Evolutionary conservation across 1,140 invertebrate species (phyloP).

Genomic region (Philopotamus ludificatus): DNA sequence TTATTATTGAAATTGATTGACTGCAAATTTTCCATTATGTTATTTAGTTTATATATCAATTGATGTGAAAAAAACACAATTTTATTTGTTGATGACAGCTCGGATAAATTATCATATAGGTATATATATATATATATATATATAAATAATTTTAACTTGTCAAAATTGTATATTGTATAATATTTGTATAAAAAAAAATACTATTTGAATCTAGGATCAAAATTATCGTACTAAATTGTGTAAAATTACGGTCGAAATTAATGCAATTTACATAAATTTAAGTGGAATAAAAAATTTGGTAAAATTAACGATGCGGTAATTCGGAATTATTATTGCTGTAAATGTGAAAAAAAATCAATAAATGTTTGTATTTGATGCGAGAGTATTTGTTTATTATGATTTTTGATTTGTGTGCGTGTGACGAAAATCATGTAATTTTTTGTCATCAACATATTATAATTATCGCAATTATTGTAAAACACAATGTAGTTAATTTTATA

Average conservation of each 20-base stretch:
- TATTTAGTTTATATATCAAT: constrained; percentile 33
- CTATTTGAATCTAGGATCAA: constrained; percentile 38
- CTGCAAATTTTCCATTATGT: constrained; percentile 30
- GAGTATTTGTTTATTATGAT: constrained; percentile 2
- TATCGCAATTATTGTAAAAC: constrained; percentile 15
- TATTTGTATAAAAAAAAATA: constrained; percentile 35
- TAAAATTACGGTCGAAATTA: constrained; percentile 26
- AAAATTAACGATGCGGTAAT: constrained; percentile 14
- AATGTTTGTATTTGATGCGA: constrained; percentile 17
- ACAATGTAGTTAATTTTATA: constrained; percentile 35
- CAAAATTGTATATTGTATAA: constrained; percentile 24
- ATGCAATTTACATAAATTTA: constrained; percentile 19
- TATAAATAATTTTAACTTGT: not conserved
- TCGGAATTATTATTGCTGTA: too few species aligned
- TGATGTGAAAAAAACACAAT: constrained; percentile 14
- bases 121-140: too few species aligned
- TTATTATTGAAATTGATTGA: constrained; percentile 27
- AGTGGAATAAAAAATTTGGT: constrained; percentile 11
- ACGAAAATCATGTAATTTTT: constrained; percentile 10
- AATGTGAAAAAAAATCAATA: constrained; percentile 3
- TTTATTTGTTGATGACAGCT: constrained; percentile 27
- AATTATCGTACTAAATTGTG: constrained; percentile 26
- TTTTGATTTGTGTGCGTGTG: constrained; percentile 12
- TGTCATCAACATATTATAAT: constrained; percentile 12
- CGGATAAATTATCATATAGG: constrained; percentile 11